Conservation (phyloP, 2,888 invertebrate genomes). For the Gymnocheta viridis region DNA sequence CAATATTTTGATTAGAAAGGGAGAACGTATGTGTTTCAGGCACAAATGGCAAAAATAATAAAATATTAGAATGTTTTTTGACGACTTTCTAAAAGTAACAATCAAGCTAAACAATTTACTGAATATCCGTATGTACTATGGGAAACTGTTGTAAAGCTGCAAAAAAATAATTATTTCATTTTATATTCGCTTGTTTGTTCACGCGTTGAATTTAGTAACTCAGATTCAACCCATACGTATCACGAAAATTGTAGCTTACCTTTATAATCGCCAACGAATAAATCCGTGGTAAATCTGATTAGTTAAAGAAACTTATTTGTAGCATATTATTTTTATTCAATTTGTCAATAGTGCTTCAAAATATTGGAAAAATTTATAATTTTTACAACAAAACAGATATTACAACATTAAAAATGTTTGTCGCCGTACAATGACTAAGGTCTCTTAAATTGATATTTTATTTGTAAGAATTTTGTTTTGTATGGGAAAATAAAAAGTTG, state of each 20-base stretch:
- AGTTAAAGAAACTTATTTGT: too few relatives aligned
- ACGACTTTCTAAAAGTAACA: not conserved
- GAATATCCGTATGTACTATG: not conserved
- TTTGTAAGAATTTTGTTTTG: conserved; percentile 19
- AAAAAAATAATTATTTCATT: not conserved
- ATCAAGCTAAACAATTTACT: not conserved
- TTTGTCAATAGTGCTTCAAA: not conserved
- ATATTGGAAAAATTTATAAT: not conserved
- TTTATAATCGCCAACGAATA: conserved; percentile 12
- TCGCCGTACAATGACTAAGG: conserved; percentile 38
- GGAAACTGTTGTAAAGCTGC: not conserved
- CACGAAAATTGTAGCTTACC: not conserved
- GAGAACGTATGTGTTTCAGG: conserved; percentile 35
- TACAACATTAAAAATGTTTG: conserved; percentile 45
- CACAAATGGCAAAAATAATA: conserved; percentile 45
- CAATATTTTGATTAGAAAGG: not conserved
- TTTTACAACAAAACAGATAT: conserved; percentile 20
- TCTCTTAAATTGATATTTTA: conserved; percentile 29
- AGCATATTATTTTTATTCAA: not conserved
- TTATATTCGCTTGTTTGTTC: not conserved
- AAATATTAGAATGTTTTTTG: not conserved
- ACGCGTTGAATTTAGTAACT: not conserved
- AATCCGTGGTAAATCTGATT: not conserved
- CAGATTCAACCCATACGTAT: not conserved
- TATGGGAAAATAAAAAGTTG: conserved; percentile 21